Base-by-base conservation (phyloP, 2,888 invertebrate species). In the Nomada goodeniana region DNA sequence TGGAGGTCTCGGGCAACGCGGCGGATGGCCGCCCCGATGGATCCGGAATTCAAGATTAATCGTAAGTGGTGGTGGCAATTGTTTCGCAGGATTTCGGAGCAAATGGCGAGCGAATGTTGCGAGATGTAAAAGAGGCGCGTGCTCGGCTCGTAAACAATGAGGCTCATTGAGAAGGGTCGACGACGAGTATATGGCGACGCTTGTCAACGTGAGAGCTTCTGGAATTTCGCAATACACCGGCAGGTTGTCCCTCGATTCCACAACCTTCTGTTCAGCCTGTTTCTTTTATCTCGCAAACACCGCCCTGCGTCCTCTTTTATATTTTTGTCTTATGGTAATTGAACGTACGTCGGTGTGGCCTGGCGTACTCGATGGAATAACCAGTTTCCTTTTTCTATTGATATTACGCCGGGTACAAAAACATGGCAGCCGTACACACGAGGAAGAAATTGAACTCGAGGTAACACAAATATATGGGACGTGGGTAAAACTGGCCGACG, bases 201-300 rank as follows among this genome's bases (percentile, higher is more conserved):
- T 88, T 86, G 89, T 90, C 90, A 89, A 90, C 91, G 91, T 91
- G 91, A 89, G 91, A 91, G 83, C 81, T 72, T 87, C 80, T 64
- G 63, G 64, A 78, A 78, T 91, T 88, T 90, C 86, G 90, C 88
- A 91, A 91, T 83, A 80, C 77, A 70, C 52, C n/a, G 23, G 15
- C 64, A 50, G 29, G 63, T 63, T 77, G 76, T 20, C 67, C 65
- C 83, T 76, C 86, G 57, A 71, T 68, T 55, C 60, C 42, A 60
- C 83, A 82, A 84, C 86, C 74, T 86, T 82, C 85, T 84, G 80
- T 81, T 52, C 74, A 74, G 59, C 47, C 73, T 67, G 55, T 72
- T 72, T 65, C 65, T 74, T 77, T 61, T 76, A 69, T 71, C 71
- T 29, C 67, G 73, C 1, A 44, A 44, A 42, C n/a, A 20, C 29